Evolutionary conservation across 2,888 invertebrate species (phyloP).

Genomic region (Cenopis cana): DNA sequence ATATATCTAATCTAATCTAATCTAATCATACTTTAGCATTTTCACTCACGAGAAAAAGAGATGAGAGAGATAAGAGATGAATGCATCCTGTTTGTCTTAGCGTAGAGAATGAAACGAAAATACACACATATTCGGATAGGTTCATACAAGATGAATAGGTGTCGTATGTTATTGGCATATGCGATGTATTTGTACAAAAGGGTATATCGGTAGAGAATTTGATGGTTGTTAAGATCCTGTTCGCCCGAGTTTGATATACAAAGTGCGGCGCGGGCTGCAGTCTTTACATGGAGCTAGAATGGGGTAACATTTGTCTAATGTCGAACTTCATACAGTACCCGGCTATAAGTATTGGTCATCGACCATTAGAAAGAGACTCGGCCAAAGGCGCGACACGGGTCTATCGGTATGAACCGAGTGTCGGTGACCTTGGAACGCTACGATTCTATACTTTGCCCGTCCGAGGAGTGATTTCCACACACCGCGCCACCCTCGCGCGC

Average conservation of each 20-base stretch:
- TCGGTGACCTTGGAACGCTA: too few species aligned
- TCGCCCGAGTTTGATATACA: not conserved
- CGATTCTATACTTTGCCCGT: too few species aligned
- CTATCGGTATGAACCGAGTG: too few species aligned
- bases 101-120: slow-evolving; percentile 6
- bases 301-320: not conserved
- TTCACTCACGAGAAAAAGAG: not conserved
- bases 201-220: not conserved
- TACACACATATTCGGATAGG: slow-evolving; percentile 27
- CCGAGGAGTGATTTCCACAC: too few species aligned
- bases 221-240: not conserved
- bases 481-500: too few species aligned
- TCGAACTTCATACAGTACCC: not conserved
- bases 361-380: too few species aligned
- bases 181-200: not conserved
- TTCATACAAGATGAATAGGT: slow-evolving; percentile 40
- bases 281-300: slow-evolving; percentile 26
- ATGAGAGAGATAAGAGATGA: not conserved
- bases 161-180: slow-evolving; percentile 38
- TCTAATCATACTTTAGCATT: not conserved
- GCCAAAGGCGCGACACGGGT: too few species aligned
- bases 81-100: not conserved
- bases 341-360: too few species aligned
- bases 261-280: slow-evolving; percentile 18
- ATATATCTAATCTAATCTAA: too few species aligned